Base-by-base conservation (phyloP, 2,888 invertebrate genomes). In the Drosophila koepferae region DNA sequence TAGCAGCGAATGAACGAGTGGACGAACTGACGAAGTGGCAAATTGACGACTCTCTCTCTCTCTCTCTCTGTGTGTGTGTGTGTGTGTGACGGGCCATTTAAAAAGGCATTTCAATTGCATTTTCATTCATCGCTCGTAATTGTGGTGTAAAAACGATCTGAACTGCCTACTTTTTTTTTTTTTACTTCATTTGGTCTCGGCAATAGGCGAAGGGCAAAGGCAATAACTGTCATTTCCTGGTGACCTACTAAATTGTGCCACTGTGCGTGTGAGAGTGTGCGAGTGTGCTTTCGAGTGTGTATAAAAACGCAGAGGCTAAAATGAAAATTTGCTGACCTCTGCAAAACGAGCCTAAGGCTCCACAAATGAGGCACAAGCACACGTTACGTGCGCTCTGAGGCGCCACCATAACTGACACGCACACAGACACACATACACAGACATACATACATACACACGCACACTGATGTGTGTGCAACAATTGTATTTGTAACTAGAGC, bases 261-360 rank as follows among this genome's bases (percentile, higher is more conserved):
- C 63, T 51, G 63, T 49, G 38, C 9, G 10, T 43, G 41, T 43
- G 18, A 20, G 41, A 38, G 54, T 49, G 10, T 51, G 55, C 51
- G 43, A 38, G 65, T 48, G 36, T 41, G 38, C 31, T 34, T 40
- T 51, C 55, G 67, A 64, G 46, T 60, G 77, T 59, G 65, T 56
- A 60, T 72, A 41, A 63, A 66, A 74, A 65, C 31, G 74, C 60
- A 63, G 54, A 41, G 66, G 62, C 67, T 63, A 69, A 78, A 89
- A 76, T 81, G 82, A 76, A 86, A 90, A 89, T 80, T 63, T 80
- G 88, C 82, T 86, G 88, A 89, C 86, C 88, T 82, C 83, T 76
- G 80, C 55, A 61, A 68, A 72, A 55, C 62, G 59, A 68, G 76
- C 81, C 79, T 72, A 63, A 72, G 48, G 72, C 80, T 63, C 53